A percentile compares a stretch with the other conserved stretches of the same genome.
These are phyloP conservation scores for Brachyptera risi DNA, from an alignment of 2,888 invertebrate species.

Conservation along the genomic window DNA sequence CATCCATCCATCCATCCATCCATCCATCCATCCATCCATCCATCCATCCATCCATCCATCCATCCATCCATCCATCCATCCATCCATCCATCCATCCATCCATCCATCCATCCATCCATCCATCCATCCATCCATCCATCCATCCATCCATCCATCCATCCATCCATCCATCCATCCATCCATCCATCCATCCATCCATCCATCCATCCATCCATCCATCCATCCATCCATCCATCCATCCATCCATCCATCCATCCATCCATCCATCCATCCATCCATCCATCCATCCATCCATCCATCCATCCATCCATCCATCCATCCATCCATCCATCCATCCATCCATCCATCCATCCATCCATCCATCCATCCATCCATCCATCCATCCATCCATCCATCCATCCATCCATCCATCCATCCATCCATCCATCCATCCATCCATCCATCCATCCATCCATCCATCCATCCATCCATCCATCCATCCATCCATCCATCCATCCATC, in stretches of 20 bases:
- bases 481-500: background rate
- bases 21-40: background rate
- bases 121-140: background rate
- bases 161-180: background rate
- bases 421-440: background rate
- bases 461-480: background rate
- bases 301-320: background rate
- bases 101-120: background rate
- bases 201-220: background rate
- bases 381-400: background rate
- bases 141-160: background rate
- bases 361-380: background rate
- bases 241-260: background rate
- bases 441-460: background rate
- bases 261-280: background rate
- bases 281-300: background rate
- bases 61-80: background rate
- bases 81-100: background rate
- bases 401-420: background rate
- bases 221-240: background rate
- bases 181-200: background rate
- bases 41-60: background rate
- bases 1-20: background rate
- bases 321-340: background rate
- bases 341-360: background rate